Percentiles rank a stretch among this genome's conserved stretches.
These are phyloP conservation scores for Zaprionus gabonicus DNA, from an alignment of 1,140 invertebrate species.

Conservation along the genomic window DNA sequence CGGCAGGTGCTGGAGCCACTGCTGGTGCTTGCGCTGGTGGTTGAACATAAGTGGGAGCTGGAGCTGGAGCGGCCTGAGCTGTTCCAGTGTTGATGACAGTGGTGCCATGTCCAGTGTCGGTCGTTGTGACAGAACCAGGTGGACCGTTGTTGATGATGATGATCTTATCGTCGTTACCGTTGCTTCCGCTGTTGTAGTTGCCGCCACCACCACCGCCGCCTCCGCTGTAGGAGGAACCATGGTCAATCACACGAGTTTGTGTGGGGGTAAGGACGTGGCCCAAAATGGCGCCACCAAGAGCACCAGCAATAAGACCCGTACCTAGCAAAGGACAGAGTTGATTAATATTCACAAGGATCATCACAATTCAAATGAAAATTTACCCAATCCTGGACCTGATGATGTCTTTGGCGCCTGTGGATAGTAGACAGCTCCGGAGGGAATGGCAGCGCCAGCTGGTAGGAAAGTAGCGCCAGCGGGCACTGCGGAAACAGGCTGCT, in stretches of 20 bases:
- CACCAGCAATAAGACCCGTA: slow-evolving; percentile 76
- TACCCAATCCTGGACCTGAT: slow-evolving; percentile 74
- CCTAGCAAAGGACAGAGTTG: slow-evolving; percentile 34
- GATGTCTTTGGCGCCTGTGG: slow-evolving; percentile 69
- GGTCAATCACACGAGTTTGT: slow-evolving; percentile 67
- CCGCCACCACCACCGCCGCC: slow-evolving; percentile 42
- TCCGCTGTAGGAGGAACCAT: slow-evolving; percentile 34
- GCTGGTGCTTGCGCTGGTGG: slow-evolving; percentile 25
- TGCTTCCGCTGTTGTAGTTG: slow-evolving; percentile 31
- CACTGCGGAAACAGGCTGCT: slow-evolving; percentile 47
- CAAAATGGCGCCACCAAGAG: slow-evolving; percentile 72
- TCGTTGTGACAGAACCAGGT: slow-evolving; percentile 76
- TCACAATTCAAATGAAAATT: slow-evolving; percentile 6
- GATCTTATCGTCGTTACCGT: slow-evolving; percentile 69
- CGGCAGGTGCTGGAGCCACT: slow-evolving; percentile 40
- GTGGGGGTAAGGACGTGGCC: slow-evolving; percentile 76
- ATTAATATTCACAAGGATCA: background rate
- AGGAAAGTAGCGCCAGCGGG: slow-evolving; percentile 42
- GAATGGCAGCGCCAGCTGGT: slow-evolving; percentile 47
- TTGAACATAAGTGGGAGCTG: slow-evolving; percentile 83
- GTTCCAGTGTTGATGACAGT: slow-evolving; percentile 72
- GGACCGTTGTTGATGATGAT: slow-evolving; percentile 83
- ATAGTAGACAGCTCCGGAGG: slow-evolving; percentile 73
- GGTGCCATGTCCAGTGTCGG: slow-evolving; percentile 62
- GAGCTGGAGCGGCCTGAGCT: slow-evolving; percentile 53